Conservation (phyloP, 2,113 vertebrate genomes). For the Muntiacus reevesi region DNA sequence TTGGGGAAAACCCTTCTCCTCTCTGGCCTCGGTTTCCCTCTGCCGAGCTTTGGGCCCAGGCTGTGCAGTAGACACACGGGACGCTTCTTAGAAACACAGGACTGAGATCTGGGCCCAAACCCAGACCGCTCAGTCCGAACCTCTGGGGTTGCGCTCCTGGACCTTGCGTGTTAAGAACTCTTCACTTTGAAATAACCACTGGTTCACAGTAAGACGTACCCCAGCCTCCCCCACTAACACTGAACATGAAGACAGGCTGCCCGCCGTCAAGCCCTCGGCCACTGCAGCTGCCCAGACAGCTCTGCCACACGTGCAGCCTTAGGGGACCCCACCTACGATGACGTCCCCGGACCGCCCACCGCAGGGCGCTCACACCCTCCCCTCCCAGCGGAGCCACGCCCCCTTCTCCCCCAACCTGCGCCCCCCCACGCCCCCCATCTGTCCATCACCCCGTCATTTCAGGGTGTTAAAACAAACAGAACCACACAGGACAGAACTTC, state of each 20-base stretch:
- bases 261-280: background rate
- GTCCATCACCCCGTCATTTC: background rate
- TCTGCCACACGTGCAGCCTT: accelerated
- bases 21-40: background rate
- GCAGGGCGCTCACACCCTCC: background rate
- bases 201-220: background rate
- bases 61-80: accelerated
- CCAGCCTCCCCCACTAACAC: background rate
- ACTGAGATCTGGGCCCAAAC: no score
- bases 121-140: background rate
- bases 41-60: background rate
- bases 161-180: background rate
- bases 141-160: accelerated
- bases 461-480: accelerated
- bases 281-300: background rate
- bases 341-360: accelerated
- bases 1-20: background rate
- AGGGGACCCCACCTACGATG: accelerated
- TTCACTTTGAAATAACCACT: background rate
- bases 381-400: background rate
- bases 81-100: background rate
- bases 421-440: background rate
- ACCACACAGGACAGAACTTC: accelerated
- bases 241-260: background rate
- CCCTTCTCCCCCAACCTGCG: accelerated